Evolutionary conservation across 2,888 invertebrate genomes (phyloP).

Genomic region (Poecilus cupreus): DNA sequence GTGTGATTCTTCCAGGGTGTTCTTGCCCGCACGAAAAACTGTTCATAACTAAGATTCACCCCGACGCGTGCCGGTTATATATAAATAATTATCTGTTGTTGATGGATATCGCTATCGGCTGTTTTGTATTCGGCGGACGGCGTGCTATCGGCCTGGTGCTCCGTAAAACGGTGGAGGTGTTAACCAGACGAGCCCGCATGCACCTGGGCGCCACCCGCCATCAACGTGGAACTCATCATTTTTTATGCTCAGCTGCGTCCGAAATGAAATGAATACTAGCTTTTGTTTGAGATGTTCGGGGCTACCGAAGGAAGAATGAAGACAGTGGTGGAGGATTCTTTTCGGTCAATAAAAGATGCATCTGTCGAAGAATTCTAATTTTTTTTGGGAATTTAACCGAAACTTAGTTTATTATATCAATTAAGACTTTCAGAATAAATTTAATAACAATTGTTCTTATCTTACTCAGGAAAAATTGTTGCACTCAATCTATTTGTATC

Average conservation of each 20-base stretch:
- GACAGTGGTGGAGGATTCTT: not conserved
- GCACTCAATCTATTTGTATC: too few species aligned
- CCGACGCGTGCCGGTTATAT: conserved; percentile 48
- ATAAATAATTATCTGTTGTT: conserved; percentile 52
- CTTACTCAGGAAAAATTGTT: too few species aligned
- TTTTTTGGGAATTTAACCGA: too few species aligned
- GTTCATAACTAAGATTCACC: conserved; percentile 33
- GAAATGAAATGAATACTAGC: conserved; percentile 27
- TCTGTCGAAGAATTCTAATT: too few species aligned
- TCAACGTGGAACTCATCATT: not conserved
- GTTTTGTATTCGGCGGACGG: not conserved
- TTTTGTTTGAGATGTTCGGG: not conserved
- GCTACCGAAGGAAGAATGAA: not conserved
- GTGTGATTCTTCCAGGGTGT: not conserved
- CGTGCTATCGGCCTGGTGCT: not conserved
- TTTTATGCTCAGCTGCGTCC: conserved; percentile 44
- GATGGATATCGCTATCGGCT: not conserved
- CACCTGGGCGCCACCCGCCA: conserved; percentile 68
- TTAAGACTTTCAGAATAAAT: too few species aligned
- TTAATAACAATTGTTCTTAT: too few species aligned
- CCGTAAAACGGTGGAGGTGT: conserved; percentile 14
- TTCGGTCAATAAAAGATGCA: not conserved
- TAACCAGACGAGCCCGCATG: conserved; percentile 68
- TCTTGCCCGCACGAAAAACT: conserved; percentile 32
- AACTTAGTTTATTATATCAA: too few species aligned